Percentiles rank a stretch among this genome's conserved stretches.
These are phyloP conservation scores for Artibeus lituratus DNA, from an alignment of 2,797 vertebrate genomes.

Conservation along the genomic window DNA sequence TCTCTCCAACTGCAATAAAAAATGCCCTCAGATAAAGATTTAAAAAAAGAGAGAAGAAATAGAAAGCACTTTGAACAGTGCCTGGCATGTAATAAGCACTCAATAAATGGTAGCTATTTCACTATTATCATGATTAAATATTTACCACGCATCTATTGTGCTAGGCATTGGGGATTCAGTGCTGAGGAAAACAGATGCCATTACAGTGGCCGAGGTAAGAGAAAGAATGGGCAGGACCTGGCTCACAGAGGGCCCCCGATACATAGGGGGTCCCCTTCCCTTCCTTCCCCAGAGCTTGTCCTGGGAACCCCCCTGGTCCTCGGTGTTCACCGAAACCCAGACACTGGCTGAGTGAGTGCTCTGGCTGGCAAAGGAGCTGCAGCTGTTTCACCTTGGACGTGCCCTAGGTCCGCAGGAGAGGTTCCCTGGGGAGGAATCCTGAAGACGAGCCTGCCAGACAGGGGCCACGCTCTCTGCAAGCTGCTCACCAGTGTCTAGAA, in stretches of 20 bases:
- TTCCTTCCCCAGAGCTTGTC: background rate
- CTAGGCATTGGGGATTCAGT: background rate
- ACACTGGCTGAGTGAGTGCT: background rate
- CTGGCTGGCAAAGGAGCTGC: background rate
- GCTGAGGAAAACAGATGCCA: background rate
- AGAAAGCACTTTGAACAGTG: background rate
- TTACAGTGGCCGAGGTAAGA: too few relatives aligned
- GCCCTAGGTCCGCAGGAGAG: background rate
- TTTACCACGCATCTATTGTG: background rate
- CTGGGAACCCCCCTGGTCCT: background rate
- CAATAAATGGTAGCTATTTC: background rate
- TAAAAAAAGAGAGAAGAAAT: too few relatives aligned
- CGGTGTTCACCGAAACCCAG: background rate
- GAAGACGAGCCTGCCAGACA: background rate
- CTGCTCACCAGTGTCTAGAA: background rate
- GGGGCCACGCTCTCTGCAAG: background rate
- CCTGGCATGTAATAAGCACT: background rate
- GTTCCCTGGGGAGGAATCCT: background rate
- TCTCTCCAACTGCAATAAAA: too few relatives aligned
- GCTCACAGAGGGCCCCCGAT: background rate
- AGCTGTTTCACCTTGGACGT: background rate
- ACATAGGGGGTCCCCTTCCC: background rate
- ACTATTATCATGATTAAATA: background rate
- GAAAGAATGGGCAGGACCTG: background rate
- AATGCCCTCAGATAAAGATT: too few relatives aligned